phyloP scores from a whole-genome alignment of 2,797 vertebrate species.

The Tenualosa ilisha region DNA sequence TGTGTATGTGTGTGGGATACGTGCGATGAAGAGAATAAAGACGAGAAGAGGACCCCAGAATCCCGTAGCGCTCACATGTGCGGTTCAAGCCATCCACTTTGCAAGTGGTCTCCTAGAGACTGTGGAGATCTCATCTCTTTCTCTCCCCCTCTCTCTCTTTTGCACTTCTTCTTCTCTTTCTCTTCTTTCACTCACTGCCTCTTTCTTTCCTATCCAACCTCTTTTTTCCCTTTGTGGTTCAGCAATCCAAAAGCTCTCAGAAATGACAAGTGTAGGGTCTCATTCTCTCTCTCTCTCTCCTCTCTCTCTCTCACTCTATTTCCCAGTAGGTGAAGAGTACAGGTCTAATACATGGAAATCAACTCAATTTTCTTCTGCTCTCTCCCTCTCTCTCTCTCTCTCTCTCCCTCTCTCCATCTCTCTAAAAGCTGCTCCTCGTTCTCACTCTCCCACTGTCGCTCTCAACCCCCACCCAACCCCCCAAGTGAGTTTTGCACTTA shows the following conservation, averaged over 20 bases:
- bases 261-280: background rate
- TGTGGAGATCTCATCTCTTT: background rate
- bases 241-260: background rate
- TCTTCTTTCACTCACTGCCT: background rate
- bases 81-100: background rate
- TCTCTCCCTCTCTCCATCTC: conserved; percentile 31
- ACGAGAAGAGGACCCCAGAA: background rate
- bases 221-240: background rate
- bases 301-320: conserved; percentile 37
- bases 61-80: background rate
- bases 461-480: background rate
- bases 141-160: background rate
- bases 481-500: conserved; percentile 71
- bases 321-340: background rate
- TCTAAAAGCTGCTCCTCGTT: background rate
- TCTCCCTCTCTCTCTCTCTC: conserved; percentile 41
- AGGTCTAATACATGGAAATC: background rate
- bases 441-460: background rate
- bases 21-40: background rate
- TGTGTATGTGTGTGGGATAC: background rate
- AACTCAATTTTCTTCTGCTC: background rate
- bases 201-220: background rate
- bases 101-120: background rate
- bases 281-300: conserved; percentile 43
- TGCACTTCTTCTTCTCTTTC: too few species aligned